phyloP scores from a whole-genome alignment of 2,113 vertebrate species.

The Zosterops borbonicus region DNA sequence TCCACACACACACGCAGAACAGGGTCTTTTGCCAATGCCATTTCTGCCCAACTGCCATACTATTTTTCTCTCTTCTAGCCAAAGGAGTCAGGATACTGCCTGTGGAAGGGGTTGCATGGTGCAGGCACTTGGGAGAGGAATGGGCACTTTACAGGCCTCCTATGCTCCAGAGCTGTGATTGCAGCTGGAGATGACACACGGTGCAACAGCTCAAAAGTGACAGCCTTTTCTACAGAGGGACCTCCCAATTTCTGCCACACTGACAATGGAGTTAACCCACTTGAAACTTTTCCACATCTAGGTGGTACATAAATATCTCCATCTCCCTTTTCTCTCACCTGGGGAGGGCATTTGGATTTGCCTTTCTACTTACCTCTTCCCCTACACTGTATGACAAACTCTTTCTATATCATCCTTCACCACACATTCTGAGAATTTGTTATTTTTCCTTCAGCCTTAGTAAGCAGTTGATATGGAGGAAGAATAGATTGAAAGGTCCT shows the following conservation, averaged over 20 bases:
- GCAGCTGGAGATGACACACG: not conserved
- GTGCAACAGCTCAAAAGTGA: not conserved
- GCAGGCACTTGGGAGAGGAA: not conserved
- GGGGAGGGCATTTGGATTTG: not conserved
- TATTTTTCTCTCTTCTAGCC: not conserved
- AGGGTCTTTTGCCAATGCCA: not conserved
- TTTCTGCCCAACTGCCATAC: not conserved
- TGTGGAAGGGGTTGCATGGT: not conserved
- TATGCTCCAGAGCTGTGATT: not conserved
- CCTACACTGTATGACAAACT: not conserved
- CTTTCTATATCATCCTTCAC: not conserved
- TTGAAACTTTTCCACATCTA: not conserved
- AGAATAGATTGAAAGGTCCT: not conserved
- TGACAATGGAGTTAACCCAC: not conserved
- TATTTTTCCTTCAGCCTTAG: not conserved
- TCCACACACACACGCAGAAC: not conserved
- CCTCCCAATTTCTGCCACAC: not conserved
- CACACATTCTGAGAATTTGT: not conserved
- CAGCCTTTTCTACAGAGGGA: not conserved
- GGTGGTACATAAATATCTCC: not conserved
- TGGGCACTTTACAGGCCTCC: rapidly evolving
- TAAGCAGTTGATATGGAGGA: not conserved
- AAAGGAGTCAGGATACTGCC: not conserved
- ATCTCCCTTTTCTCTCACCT: not conserved
- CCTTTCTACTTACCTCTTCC: not conserved